Conservation (phyloP, 92 coral and sea anemone genomes). For the Porites rus region DNA sequence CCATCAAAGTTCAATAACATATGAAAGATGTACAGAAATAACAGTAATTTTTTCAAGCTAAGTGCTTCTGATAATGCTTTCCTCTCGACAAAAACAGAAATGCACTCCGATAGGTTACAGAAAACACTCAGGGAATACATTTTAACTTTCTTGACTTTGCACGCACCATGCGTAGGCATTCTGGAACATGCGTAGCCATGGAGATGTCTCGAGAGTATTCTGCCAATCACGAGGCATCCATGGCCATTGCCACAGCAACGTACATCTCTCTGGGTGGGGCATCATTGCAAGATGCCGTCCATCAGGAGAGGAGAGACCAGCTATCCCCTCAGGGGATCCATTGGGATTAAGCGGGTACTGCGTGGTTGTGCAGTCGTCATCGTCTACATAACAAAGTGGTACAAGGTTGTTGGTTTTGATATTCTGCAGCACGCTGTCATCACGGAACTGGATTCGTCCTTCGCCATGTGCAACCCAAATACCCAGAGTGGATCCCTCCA, state of each 20-base stretch:
- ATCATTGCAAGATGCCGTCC: conserved; percentile 99
- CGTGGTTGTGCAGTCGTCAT: conserved; percentile 85
- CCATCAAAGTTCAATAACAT: too few species aligned
- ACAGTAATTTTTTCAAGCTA: too few species aligned
- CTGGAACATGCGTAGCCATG: conserved; percentile 97
- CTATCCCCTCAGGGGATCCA: conserved; percentile 97
- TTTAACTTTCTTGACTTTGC: conserved; percentile 18
- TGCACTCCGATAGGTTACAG: too few species aligned
- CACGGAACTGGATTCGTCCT: conserved; percentile 80
- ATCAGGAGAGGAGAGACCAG: conserved; percentile 90
- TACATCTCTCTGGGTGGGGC: conserved; percentile 98
- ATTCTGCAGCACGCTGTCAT: conserved; percentile 70
- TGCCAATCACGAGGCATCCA: conserved; percentile 98
- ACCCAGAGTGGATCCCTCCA: conserved; percentile 95
- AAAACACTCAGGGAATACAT: neutral
- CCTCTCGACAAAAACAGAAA: too few species aligned
- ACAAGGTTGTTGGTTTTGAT: conserved; percentile 76
- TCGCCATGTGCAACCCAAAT: conserved; percentile 99
- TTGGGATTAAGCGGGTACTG: conserved; percentile 97
- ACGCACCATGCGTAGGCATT: conserved; percentile 94
- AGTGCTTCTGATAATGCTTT: too few species aligned
- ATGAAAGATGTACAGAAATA: too few species aligned
- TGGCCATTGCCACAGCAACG: conserved; percentile 99
- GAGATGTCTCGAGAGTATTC: conserved; percentile 76
- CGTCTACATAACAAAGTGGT: conserved; percentile 90